phyloP scores from a whole-genome alignment of 2,888 invertebrate species.

The Pelosia muscerda region DNA sequence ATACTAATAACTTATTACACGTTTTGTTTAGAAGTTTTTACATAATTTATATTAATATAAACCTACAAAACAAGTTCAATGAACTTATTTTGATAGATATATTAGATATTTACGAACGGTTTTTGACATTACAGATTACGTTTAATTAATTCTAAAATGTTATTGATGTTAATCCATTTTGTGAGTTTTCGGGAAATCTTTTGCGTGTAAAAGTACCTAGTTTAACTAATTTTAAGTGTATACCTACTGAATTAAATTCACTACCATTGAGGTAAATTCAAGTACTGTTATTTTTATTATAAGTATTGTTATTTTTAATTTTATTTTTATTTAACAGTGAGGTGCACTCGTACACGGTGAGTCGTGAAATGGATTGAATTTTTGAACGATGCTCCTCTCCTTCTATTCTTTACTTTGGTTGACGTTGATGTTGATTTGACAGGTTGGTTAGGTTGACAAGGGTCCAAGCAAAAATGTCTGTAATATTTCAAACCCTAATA shows the following conservation, averaged over 20 bases:
- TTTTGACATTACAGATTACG: not conserved
- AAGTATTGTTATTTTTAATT: no score
- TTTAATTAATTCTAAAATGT: slow-evolving; percentile 1
- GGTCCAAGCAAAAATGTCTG: slow-evolving; percentile 70
- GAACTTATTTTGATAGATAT: not conserved
- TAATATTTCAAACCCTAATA: slow-evolving; percentile 71
- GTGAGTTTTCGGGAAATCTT: no score
- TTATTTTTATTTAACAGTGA: no score
- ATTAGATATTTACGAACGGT: no score
- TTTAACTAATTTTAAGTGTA: no score
- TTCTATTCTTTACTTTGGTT: slow-evolving; percentile 6
- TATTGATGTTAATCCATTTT: no score
- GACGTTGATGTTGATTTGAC: slow-evolving; percentile 26
- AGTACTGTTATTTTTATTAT: no score
- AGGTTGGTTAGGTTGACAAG: not conserved
- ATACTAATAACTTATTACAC: not conserved
- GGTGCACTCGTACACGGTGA: no score
- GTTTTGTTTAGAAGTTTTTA: not conserved
- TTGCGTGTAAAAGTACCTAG: no score
- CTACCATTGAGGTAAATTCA: no score
- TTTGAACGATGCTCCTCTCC: not conserved
- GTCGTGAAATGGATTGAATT: no score
- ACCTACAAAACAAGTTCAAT: not conserved
- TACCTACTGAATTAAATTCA: no score
- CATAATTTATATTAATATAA: not conserved